These are phyloP conservation scores for Selene dorsalis DNA, from an alignment of 2,797 vertebrate genomes.

Conservation along the genomic window DNA sequence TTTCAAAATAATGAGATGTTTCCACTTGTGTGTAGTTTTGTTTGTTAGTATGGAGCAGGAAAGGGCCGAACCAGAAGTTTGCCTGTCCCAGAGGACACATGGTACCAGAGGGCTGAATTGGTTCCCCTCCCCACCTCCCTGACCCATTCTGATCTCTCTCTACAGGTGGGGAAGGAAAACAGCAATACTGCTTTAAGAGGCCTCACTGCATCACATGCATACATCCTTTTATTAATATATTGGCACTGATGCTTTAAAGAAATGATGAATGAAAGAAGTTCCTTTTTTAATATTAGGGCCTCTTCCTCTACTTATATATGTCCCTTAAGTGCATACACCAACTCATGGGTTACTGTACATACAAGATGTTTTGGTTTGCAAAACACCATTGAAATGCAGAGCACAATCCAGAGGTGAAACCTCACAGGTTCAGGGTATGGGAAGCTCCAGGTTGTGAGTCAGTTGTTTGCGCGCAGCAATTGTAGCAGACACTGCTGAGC, in stretches of 20 bases:
- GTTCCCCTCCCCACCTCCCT: neutral
- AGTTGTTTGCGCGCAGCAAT: slow-evolving; percentile 8
- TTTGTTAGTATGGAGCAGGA: slow-evolving; percentile 15
- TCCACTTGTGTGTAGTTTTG: neutral
- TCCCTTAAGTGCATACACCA: neutral
- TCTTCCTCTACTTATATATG: neutral
- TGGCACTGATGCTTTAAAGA: neutral
- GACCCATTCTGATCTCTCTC: neutral
- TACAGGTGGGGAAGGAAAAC: neutral
- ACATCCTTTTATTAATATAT: neutral
- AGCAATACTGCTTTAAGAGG: neutral
- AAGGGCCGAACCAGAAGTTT: neutral
- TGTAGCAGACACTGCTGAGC: slow-evolving; percentile 30
- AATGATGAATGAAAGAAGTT: neutral
- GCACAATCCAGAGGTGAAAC: neutral
- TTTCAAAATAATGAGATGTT: too few relatives aligned
- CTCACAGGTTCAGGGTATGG: neutral
- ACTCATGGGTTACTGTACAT: neutral
- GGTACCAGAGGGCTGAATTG: neutral
- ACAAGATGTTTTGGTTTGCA: neutral
- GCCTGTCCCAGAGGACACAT: neutral
- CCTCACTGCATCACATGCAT: neutral
- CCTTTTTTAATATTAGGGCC: neutral
- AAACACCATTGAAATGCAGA: neutral
- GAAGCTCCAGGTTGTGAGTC: neutral